Evolutionary conservation across 2,113 vertebrate genomes (phyloP), one percentile per base, ranked within the genome.

Genomic region (Pseudorasbora parva): DNA sequence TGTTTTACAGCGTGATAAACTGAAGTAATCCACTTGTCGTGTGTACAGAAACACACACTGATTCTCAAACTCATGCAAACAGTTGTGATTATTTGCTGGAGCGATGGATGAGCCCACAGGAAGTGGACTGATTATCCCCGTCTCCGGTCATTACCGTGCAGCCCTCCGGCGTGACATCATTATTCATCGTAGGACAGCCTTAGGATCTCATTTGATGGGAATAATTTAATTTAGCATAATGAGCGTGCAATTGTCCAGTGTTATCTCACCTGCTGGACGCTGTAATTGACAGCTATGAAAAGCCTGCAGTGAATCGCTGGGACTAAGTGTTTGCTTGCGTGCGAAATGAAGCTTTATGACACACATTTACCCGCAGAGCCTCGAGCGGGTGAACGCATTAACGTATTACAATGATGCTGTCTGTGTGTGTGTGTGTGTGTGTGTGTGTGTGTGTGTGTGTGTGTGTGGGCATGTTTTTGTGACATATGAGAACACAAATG

Each of bases 241-340:
- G 84, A 82, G 25, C 33, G 21, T 5, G 60, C 51, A 57, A 6
- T 56, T 59, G 49, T 19, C 66, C 75, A 11, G 73, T 43, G 4
- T 62, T 81, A 62, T 78, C 80, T 82, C 84, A 86, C 73, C 84
- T 82, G 74, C 25, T 59, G 51, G 73, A 82, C 5, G 62, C 62
- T 81, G 25, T 86, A 86, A 86, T 86, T 86, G 80, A 72, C 84
- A 71, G 72, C 79, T 33, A 78, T 82, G 75, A 78, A 72, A 82
- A 78, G 73, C 82, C 68, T 84, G 54, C 64, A 69, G 83, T 77
- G 72, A 72, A 78, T 43, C 45, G 54, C 23, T 3, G 25, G 45
- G 64, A 72, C 51, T 71, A 30, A 72, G 43, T 27, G 45, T 69
- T 78, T 60, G 64, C 75, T 47, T 23, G 12, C 7, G 54, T 8